These are phyloP conservation scores for Hozukius guyotensis DNA, from an alignment of 2,797 vertebrate genomes.

Conservation along the genomic window DNA sequence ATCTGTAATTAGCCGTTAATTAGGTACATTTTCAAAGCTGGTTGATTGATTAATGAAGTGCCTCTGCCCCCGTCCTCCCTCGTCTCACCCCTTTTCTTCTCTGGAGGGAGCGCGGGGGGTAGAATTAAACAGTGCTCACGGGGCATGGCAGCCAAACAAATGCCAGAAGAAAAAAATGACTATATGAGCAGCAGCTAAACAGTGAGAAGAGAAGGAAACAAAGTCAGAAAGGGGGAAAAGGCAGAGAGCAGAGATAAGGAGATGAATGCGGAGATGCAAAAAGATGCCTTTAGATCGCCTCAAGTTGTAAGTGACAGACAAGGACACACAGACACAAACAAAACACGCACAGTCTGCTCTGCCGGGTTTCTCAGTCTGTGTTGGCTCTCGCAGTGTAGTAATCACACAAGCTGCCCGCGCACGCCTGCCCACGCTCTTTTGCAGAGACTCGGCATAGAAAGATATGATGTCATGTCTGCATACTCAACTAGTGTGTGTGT, in stretches of 20 bases:
- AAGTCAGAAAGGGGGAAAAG: constrained; percentile 2
- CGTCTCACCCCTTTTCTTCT: constrained; percentile 18
- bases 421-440: constrained; percentile 65
- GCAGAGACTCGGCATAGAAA: constrained; percentile 54
- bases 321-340: constrained; percentile 23
- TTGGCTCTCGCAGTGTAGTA: constrained; percentile 53
- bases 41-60: constrained; percentile 86
- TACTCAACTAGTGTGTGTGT: constrained; percentile 50
- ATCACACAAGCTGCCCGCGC: constrained; percentile 48
- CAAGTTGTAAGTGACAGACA: constrained; percentile 63
- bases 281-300: constrained; percentile 50
- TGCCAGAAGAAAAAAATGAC: constrained; percentile 28
- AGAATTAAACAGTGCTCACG: constrained; percentile 76
- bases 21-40: constrained; percentile 80
- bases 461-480: constrained; percentile 78
- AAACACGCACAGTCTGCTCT: constrained; percentile 26
- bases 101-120: constrained; percentile 30
- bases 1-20: constrained; percentile 81
- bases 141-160: constrained; percentile 71
- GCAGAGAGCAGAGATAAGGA: constrained; percentile 32
- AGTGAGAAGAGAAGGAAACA: constrained; percentile 20
- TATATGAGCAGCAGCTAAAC: constrained; percentile 42
- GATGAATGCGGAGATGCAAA: constrained; percentile 43
- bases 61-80: constrained; percentile 69
- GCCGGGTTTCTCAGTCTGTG: constrained; percentile 34